These are phyloP conservation scores for Nephrotoma guestfalica DNA, from an alignment of 2,888 invertebrate species.

Conservation along the genomic window DNA sequence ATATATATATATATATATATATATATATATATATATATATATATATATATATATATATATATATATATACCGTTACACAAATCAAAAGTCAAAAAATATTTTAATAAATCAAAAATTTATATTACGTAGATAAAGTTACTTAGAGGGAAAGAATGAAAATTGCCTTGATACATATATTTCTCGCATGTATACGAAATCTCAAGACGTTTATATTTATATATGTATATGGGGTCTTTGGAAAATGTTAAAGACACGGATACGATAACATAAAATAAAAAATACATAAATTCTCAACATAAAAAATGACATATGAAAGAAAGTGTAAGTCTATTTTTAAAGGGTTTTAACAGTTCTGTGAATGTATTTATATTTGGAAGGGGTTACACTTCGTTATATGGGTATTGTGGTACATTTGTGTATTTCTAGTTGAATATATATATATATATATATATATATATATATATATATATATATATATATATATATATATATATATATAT, in stretches of 20 bases:
- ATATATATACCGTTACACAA: background rate
- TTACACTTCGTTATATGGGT: background rate
- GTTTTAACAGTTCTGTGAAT: background rate
- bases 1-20: too few relatives aligned
- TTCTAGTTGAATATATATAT: background rate
- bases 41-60: too few relatives aligned
- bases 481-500: background rate
- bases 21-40: too few relatives aligned
- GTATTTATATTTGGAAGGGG: background rate
- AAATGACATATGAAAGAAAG: background rate
- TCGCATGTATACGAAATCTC: background rate
- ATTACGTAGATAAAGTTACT: background rate
- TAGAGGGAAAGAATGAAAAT: background rate
- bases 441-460: background rate
- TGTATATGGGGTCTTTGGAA: background rate
- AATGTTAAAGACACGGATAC: background rate
- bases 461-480: background rate
- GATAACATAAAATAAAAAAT: background rate
- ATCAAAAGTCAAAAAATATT: background rate
- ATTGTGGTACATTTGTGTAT: background rate
- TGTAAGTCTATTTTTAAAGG: background rate
- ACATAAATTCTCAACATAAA: background rate
- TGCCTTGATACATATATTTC: background rate
- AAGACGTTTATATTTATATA: background rate
- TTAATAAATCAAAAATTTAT: background rate